These are phyloP conservation scores for Smittia aterrima DNA, from an alignment of 2,888 invertebrate genomes.

Conservation along the genomic window DNA sequence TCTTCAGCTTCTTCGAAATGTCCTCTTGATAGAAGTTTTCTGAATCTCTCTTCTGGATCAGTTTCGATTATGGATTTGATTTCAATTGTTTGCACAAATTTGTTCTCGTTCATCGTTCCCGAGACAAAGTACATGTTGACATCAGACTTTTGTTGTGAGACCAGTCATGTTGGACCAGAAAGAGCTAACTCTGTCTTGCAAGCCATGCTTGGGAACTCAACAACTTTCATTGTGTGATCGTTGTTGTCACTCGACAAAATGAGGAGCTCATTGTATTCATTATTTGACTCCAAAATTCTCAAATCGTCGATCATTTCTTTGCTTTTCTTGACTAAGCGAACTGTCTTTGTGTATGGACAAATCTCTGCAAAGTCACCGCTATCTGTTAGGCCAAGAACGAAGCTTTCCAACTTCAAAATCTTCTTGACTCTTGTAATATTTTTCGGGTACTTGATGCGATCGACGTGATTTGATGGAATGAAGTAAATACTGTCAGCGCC, in stretches of 20 bases:
- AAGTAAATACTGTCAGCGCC: background rate
- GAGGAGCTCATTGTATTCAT: slow-evolving; percentile 50
- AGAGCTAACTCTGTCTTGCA: slow-evolving; percentile 50
- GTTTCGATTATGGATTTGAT: slow-evolving; percentile 53
- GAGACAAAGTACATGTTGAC: slow-evolving; percentile 52
- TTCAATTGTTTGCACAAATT: slow-evolving; percentile 49
- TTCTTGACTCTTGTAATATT: slow-evolving; percentile 47
- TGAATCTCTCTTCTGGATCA: slow-evolving; percentile 51
- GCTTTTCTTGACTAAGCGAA: slow-evolving; percentile 33
- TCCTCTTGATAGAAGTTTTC: slow-evolving; percentile 52
- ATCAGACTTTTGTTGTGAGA: slow-evolving; percentile 51
- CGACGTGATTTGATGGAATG: background rate
- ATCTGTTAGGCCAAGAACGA: slow-evolving; percentile 48
- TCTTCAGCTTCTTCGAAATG: slow-evolving; percentile 53
- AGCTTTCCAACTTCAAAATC: slow-evolving; percentile 49
- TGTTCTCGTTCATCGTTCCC: slow-evolving; percentile 45
- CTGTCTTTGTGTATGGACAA: slow-evolving; percentile 49
- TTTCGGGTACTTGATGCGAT: background rate
- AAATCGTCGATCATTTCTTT: slow-evolving; percentile 49
- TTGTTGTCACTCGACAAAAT: slow-evolving; percentile 48
- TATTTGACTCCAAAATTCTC: slow-evolving; percentile 50
- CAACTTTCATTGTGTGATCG: slow-evolving; percentile 47
- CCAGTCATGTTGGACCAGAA: slow-evolving; percentile 49
- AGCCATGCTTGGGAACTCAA: slow-evolving; percentile 52
- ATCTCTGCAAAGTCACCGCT: slow-evolving; percentile 50